Base-by-base conservation (phyloP, 2,888 invertebrate genomes). In the Digitonthophagus gazella region DNA sequence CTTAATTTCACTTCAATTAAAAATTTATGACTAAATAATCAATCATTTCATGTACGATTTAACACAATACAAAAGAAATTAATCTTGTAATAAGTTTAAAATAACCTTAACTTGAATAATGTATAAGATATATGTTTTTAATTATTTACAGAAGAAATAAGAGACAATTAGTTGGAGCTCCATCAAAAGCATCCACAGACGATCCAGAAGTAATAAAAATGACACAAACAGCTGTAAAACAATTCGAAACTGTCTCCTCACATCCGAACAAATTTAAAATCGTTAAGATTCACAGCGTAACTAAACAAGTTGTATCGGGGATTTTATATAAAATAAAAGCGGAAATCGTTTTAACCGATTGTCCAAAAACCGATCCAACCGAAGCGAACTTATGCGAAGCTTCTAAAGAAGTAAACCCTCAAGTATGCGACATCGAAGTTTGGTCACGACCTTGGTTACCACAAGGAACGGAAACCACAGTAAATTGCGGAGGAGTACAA, bases 391-490 rank as follows among this genome's bases (percentile, higher is more conserved):
- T 72, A 16, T 69, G 69, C 57, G 64, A 71, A 22, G 57, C 76
- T 8, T 73, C 76, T 61, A 69, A 80, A 19, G 73, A 79, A 54
- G 72, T 79, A 3, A 76, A 78, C 19, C 76, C 76, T 3, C 75
- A 78, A 19, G 68, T 72, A 1, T 90, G 89, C 75, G 73, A 82
- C 19, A 77, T 89, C 44, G 74, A 80, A 67, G 82, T 89, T 61
- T 89, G 88, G 89, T 85, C 88, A 64, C 83, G 85, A 74, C 85
- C 87, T 2, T 90, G 89, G 89, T 72, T 87, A 44, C 67, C 79
- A 64, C 83, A 85, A 65, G 83, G 83, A 3, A 80, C 80, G 70
- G 80, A 84, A 78, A 78, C 85, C 0, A 73, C 76, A 8, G 84
- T 85, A 54, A 78, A 80, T 58, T 85, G 85, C 71, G 75, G 74